Evolutionary conservation across 2,888 invertebrate species (phyloP).

Genomic region (Disparrhopalites patrizii): DNA sequence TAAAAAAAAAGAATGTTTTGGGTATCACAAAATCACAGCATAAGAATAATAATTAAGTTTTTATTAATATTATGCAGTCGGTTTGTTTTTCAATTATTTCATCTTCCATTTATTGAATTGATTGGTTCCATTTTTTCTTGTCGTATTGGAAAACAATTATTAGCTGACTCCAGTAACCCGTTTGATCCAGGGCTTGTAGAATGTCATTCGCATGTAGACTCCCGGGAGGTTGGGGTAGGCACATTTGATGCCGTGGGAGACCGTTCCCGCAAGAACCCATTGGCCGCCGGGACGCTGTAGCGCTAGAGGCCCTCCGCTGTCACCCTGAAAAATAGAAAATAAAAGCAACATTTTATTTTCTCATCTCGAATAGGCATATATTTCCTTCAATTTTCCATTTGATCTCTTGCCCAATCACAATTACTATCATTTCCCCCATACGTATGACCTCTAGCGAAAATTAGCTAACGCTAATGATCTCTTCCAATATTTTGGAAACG

Average conservation of each 20-base stretch:
- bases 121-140: no score
- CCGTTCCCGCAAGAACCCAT: constrained; percentile 85
- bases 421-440: no score
- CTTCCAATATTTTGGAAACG: no score
- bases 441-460: no score
- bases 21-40: constrained; percentile 4
- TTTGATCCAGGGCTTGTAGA: constrained; percentile 85
- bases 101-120: not conserved
- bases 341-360: no score
- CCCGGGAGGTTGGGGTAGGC: constrained; percentile 52
- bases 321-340: constrained; percentile 63
- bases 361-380: no score
- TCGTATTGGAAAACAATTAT: not conserved
- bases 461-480: no score
- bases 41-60: not conserved
- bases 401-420: no score
- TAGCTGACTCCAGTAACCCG: constrained; percentile 58
- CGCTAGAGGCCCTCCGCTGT: constrained; percentile 86
- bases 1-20: not conserved
- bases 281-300: constrained; percentile 69
- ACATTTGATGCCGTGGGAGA: constrained; percentile 91
- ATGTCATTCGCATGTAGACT: constrained; percentile 89
- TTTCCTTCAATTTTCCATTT: no score
- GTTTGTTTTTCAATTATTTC: not conserved
- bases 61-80: constrained; percentile 11